Base-by-base conservation (phyloP, 2,888 invertebrate species). In the Lutraria lutraria region DNA sequence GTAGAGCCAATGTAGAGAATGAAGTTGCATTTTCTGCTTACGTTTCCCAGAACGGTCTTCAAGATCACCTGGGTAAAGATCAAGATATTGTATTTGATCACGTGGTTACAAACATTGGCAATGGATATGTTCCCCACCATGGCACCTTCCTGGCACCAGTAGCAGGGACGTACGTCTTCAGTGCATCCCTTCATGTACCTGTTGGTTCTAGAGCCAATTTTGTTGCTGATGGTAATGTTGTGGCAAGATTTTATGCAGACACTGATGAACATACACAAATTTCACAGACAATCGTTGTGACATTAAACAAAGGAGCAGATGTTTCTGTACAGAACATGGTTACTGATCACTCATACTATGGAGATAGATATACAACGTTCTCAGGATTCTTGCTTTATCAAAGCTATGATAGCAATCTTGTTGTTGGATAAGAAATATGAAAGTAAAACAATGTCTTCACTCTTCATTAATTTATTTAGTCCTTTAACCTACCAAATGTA, bases 11-110 rank as follows among this genome's bases (percentile, higher is more conserved):
- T 34, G 68, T 68, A 29, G 83, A 63, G 21, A 21, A 21, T 60
- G 34, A 60, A 21, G 68, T 83, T 10, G 83, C 83, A 12, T 83
- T 83, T 68, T 68, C 12, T 52, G 83, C 83, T 31, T 60, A 34
- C 3, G 43, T 68, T 25, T 60, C 83, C n/a, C 76, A 31, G 0
- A 76, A 31, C 15, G 25, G 25, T 25, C 16, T 13, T 25, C n/a
- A 29, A n/a, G 12, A 10, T 16, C 68, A 83, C 43, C 68, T 68
- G 13, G 83, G 83, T 21, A 1, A 34, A 68, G 43, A 52, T 16
- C 83, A 83, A 68, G 83, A 68, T 21, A 83, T 83, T 16, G 68
- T 83, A 29, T 83, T 83, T 43, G 83, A 83, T 25, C 83, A 83
- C 21, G 34, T 34, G 25, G 68, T 68, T 16, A 83, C 83, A 10